Evolutionary conservation across 2,797 vertebrate genomes (phyloP), one percentile per base, ranked within the genome.

Genomic region (Bucorvus abyssinicus): DNA sequence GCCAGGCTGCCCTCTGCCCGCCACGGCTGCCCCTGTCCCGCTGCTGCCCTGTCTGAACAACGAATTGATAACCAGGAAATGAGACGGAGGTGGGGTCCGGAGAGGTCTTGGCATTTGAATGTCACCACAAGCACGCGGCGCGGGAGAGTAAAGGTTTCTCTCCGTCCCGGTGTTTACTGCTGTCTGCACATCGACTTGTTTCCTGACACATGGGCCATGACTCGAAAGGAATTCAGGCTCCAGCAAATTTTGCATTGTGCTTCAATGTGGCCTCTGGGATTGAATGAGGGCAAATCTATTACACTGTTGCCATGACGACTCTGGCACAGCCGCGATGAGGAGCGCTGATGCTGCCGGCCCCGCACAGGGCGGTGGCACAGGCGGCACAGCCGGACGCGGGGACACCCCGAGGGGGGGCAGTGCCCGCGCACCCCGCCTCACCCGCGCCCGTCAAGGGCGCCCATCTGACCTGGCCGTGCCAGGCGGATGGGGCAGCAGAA

Each of bases 271-370:
- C 98, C 98, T 98, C 97, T 98, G 98, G 97, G 98, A 98, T 96
- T 97, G 97, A 98, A 97, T 97, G 98, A 98, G 98, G 98, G 97
- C 98, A 98, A 98, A 98, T 97, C 98, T 97, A 98, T 98, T 98
- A 98, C 98, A 97, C 94, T 93, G 98, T 98, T 98, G 97, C 98
- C 94, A 98, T 98, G 98, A 98, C 91, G 95, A 98, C 98, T 96
- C 95, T 97, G 98, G 98, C 98, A 98, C 95, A 97, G 97, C 97
- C 95, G 82, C 63, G 61, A 98, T 97, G 97, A 98, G 96, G 93
- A 95, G 96, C 70, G 71, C 96, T 97, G 97, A 96, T 97, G 98
- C 96, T 11, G 77, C 91, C 36, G 19, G 96, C 83, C 95, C 95
- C 15, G 2, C 0, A 1, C 16, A 94, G 93, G 95, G 97, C 83